Evolutionary conservation across 2,113 vertebrate genomes (phyloP).

Genomic region (Opisthocomus hoazin): DNA sequence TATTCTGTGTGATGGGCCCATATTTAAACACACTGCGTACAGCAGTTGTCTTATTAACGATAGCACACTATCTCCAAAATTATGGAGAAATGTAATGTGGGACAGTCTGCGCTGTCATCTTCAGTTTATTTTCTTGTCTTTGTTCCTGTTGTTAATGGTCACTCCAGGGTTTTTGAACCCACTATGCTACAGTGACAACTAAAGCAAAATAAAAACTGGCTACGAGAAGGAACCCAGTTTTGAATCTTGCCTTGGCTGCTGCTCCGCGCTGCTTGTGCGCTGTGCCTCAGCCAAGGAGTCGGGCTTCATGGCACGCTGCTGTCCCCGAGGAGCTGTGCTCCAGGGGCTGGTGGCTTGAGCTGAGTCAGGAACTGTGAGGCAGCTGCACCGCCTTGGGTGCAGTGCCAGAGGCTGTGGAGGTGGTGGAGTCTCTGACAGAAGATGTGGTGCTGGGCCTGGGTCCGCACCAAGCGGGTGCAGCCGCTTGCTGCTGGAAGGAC

Average conservation of each 20-base stretch:
- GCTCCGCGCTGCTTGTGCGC: rapidly evolving
- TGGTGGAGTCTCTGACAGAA: not conserved
- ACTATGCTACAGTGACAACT: not conserved
- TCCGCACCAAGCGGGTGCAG: rapidly evolving
- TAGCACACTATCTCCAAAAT: not conserved
- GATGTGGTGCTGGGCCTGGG: not conserved
- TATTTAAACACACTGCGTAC: not conserved
- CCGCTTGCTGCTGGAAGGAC: not conserved
- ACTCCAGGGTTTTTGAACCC: not conserved
- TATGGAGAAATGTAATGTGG: rapidly evolving
- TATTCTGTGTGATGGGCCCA: not conserved
- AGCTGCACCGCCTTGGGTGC: not conserved
- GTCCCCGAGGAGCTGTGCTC: not conserved
- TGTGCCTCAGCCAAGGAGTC: not conserved
- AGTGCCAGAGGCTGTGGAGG: not conserved
- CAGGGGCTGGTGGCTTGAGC: not conserved
- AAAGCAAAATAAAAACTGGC: not conserved
- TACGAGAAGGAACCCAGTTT: not conserved
- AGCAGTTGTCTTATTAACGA: not conserved
- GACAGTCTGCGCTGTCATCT: not conserved
- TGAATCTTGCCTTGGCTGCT: not conserved
- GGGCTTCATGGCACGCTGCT: not conserved
- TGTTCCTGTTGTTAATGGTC: not conserved
- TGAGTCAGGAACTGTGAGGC: not conserved
- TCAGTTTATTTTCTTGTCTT: not conserved